Percentiles rank a stretch among this genome's conserved stretches.
Evolutionary conservation across 2,113 vertebrate species (phyloP).

Genomic region (Oreochromis tanganicae): DNA sequence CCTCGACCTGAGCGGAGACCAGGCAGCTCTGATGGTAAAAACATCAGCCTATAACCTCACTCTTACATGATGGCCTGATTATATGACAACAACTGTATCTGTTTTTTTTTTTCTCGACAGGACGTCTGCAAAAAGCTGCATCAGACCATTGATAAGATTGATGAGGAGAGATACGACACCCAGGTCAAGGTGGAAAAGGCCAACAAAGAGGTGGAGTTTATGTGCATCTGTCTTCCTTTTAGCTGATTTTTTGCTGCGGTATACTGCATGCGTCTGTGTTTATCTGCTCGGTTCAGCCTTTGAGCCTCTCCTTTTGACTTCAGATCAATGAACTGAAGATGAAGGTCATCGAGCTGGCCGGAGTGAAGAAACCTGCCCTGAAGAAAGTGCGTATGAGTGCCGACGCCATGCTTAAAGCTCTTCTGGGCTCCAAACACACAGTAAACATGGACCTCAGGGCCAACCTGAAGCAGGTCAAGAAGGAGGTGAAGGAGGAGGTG

Average conservation of each 20-base stretch:
- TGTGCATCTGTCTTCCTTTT: background rate
- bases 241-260: background rate
- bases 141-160: slow-evolving; percentile 76
- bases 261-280: background rate
- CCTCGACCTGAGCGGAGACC: slow-evolving; percentile 45
- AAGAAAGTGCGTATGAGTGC: slow-evolving; percentile 79
- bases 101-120: slow-evolving; percentile 46
- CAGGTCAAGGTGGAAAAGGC: slow-evolving; percentile 80
- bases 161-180: slow-evolving; percentile 92
- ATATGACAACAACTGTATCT: background rate
- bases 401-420: slow-evolving; percentile 87
- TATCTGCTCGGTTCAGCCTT: background rate
- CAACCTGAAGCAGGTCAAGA: slow-evolving; percentile 98
- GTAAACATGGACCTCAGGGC: slow-evolving; percentile 87
- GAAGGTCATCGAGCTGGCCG: slow-evolving; percentile 87
- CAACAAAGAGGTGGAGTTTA: slow-evolving; percentile 80
- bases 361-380: slow-evolving; percentile 90
- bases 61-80: background rate
- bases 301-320: background rate
- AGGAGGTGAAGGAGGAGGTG: slow-evolving; percentile 92
- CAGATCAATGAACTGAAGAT: slow-evolving; percentile 89
- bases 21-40: slow-evolving; percentile 34
- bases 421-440: slow-evolving; percentile 64
- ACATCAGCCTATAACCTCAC: background rate
- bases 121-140: slow-evolving; percentile 86